Base-by-base conservation (phyloP, 92 coral and sea anemone genomes). In the Siderastrea radians region DNA sequence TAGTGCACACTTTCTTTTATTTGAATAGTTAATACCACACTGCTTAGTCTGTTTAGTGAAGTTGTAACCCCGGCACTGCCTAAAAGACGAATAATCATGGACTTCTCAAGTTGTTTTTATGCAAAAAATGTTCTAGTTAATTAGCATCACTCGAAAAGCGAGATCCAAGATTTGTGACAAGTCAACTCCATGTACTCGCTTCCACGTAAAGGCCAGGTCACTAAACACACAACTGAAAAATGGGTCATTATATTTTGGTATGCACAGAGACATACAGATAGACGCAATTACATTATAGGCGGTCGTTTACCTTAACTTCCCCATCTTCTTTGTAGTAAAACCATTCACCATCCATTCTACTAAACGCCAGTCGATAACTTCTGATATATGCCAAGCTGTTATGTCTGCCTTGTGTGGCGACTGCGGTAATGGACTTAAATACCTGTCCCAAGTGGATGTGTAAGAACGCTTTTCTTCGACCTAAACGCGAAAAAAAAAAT, bases 281-380 rank as follows among this genome's bases (percentile, higher is more conserved):
- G n/a, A 14, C 6, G 13, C 14, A 7, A 14, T 61, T 5, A 61
- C n/a, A 14, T 61, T 61, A 14, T 61, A 2, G n/a, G 5, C 0
- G 5, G 0, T 7, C 15, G 44, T 1, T 2, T 84, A 88, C 94
- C 92, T 84, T 88, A 9, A 49, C 68, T 51, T 83, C 77, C 7
- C 94, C 94, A 43, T 84, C 55, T 80, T 92, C 94, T 74, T 63
- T 75, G 80, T 88, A 92, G 49, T 88, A 67, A 74, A 73, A 83
- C 94, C 94, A 92, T 79, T 92, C 92, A 60, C 84, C 88, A 6
- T 71, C 92, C 1, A 61, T 49, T 11, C 77, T 64, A 62, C 94
- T 92, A 69, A 88, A 92, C 52, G 70, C 70, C 55, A 92, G 63
- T 26, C 67, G 59, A 51, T 82, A 92, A 15, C n/a, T 66, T 16